Conservation (phyloP, 2,113 vertebrate species). For the Nipponia nippon region DNA sequence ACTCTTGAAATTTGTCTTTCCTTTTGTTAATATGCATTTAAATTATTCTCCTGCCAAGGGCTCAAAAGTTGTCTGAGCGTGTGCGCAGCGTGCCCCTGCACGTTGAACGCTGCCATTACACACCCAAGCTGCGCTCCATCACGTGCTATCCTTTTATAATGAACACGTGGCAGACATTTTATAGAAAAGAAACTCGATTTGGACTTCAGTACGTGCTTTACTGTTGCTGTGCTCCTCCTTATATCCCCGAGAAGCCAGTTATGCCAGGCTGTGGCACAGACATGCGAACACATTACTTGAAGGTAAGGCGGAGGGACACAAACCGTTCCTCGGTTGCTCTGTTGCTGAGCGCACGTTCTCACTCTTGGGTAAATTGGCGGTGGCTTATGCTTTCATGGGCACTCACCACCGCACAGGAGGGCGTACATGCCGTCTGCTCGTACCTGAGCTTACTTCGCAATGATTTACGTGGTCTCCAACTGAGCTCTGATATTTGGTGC, state of each 20-base stretch:
- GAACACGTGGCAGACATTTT: neutral
- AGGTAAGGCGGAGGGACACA: neutral
- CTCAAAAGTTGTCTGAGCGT: neutral
- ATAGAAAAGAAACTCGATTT: neutral
- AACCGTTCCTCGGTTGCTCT: neutral
- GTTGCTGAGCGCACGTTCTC: neutral
- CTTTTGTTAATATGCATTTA: neutral
- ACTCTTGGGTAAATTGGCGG: neutral
- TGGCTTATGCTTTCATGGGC: neutral
- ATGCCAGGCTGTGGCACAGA: neutral
- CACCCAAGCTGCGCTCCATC: neutral
- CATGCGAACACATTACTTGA: accelerated
- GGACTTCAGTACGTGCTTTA: neutral
- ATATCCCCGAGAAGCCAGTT: neutral
- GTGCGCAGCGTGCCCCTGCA: neutral
- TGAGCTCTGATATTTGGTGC: neutral
- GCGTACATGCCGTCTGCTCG: accelerated
- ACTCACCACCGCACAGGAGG: neutral
- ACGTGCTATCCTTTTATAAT: neutral
- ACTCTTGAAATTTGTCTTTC: neutral
- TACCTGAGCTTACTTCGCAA: neutral
- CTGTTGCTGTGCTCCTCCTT: neutral
- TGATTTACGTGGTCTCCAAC: neutral
- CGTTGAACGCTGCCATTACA: accelerated
- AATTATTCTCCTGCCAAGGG: neutral